A percentile compares a stretch with the other conserved stretches of the same genome.
phyloP scores from a whole-genome alignment of 2,888 invertebrate species.

The Gryllus longicercus region DNA sequence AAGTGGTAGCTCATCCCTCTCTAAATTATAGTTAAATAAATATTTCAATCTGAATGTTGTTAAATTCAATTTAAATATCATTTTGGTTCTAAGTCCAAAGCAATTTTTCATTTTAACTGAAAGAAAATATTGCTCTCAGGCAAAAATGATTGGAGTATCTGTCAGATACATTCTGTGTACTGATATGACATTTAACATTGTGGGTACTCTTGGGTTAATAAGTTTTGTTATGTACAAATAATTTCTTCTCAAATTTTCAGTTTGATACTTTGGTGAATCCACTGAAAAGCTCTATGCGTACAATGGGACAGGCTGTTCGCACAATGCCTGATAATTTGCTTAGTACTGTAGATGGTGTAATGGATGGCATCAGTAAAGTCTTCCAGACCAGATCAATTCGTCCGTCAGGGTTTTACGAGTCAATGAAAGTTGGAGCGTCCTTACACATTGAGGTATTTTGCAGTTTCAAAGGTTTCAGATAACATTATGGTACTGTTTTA shows the following conservation, averaged over 20 bases:
- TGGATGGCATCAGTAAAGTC: slow-evolving; percentile 76
- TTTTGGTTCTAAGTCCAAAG: too few species aligned
- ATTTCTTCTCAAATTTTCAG: neutral
- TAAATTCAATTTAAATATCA: too few species aligned
- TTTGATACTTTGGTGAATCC: slow-evolving; percentile 64
- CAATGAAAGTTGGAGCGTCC: slow-evolving; percentile 53
- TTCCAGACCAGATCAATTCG: slow-evolving; percentile 54
- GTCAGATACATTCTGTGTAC: too few species aligned
- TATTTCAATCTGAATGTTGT: too few species aligned
- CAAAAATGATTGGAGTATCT: too few species aligned
- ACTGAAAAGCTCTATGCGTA: slow-evolving; percentile 76
- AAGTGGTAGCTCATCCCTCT: too few species aligned
- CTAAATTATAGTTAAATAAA: too few species aligned
- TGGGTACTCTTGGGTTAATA: neutral
- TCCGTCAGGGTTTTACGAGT: slow-evolving; percentile 48
- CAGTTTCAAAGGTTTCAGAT: neutral
- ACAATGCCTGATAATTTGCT: slow-evolving; percentile 85
- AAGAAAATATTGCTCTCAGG: too few species aligned
- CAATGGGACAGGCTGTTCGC: slow-evolving; percentile 68
- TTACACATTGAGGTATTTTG: slow-evolving; percentile 55
- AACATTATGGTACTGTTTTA: neutral
- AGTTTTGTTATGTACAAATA: neutral
- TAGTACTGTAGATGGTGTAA: slow-evolving; percentile 78
- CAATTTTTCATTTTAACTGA: too few species aligned
- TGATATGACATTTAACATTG: neutral